Evolutionary conservation across 2,888 invertebrate species (phyloP).

Genomic region (Cerastoderma edule): DNA sequence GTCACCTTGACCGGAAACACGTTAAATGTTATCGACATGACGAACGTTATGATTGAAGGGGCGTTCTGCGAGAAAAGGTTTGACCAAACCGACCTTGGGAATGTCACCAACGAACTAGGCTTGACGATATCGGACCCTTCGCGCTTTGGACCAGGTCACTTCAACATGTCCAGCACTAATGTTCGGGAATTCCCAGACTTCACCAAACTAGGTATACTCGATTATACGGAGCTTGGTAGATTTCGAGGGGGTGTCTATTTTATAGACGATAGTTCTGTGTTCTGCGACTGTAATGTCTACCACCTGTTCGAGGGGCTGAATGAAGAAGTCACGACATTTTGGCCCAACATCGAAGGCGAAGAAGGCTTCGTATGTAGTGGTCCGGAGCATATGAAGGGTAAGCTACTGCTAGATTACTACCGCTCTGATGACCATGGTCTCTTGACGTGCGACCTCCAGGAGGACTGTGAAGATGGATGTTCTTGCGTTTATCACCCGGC

Average conservation of each 20-base stretch:
- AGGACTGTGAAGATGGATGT: slow-evolving; percentile 35
- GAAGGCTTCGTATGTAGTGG: not conserved
- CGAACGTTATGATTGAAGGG: slow-evolving; percentile 32
- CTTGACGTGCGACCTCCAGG: slow-evolving; percentile 30
- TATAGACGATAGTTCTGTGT: not conserved
- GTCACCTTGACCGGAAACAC: slow-evolving; percentile 34
- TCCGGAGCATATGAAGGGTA: slow-evolving; percentile 3
- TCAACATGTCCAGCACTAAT: slow-evolving; percentile 8
- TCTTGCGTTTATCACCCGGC: slow-evolving; percentile 32
- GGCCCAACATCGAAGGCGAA: not conserved
- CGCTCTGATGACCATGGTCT: not conserved
- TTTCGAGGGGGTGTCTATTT: not conserved
- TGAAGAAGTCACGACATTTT: not conserved
- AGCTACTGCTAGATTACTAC: not conserved
- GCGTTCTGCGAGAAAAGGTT: slow-evolving; percentile 32
- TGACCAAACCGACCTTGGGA: slow-evolving; percentile 22
- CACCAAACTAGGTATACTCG: slow-evolving; percentile 6
- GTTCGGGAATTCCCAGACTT: slow-evolving; percentile 30
- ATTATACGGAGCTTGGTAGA: slow-evolving; percentile 11
- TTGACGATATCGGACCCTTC: not conserved
- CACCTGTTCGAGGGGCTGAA: slow-evolving; percentile 2
- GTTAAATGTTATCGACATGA: slow-evolving; percentile 26
- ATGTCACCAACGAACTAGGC: not conserved
- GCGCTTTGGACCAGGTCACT: slow-evolving; percentile 32
- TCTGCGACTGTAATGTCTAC: slow-evolving; percentile 14